These are phyloP conservation scores for Spodoptera litura DNA, from an alignment of 1,140 invertebrate genomes.

Conservation along the genomic window DNA sequence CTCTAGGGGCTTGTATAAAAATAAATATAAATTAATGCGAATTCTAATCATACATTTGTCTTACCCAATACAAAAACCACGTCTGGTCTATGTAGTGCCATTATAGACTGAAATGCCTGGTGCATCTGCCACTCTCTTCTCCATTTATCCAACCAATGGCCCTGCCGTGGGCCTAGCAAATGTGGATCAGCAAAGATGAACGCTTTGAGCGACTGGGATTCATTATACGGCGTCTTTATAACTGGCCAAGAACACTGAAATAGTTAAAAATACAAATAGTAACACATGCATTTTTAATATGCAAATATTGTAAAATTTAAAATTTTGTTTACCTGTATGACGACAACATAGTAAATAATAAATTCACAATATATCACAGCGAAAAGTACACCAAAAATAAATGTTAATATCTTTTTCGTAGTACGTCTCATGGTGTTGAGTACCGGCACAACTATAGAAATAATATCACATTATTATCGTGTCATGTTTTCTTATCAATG, in stretches of 20 bases:
- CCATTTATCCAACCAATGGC: constrained; percentile 98
- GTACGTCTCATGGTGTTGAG: constrained; percentile 62
- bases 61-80: constrained; percentile 96
- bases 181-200: constrained; percentile 98
- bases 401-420: constrained; percentile 66
- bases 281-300: not conserved
- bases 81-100: constrained; percentile 94
- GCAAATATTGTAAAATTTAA: not conserved
- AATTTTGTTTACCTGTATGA: constrained; percentile 65
- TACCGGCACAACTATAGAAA: not conserved
- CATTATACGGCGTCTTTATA: constrained; percentile 48
- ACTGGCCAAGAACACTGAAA: constrained; percentile 75
- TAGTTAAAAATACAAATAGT: constrained; percentile 1
- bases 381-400: constrained; percentile 65
- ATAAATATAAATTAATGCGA: not conserved
- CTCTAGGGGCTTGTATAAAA: no score
- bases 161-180: constrained; percentile 93
- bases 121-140: constrained; percentile 99
- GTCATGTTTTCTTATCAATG: constrained; percentile 9
- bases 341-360: constrained; percentile 74
- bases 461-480: not conserved
- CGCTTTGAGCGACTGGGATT: constrained; percentile 86
- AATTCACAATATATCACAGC: constrained; percentile 74
- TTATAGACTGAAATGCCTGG: constrained; percentile 95
- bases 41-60: constrained; percentile 11